Conservation (phyloP, 2,888 invertebrate genomes). For the Thumatha senex region DNA sequence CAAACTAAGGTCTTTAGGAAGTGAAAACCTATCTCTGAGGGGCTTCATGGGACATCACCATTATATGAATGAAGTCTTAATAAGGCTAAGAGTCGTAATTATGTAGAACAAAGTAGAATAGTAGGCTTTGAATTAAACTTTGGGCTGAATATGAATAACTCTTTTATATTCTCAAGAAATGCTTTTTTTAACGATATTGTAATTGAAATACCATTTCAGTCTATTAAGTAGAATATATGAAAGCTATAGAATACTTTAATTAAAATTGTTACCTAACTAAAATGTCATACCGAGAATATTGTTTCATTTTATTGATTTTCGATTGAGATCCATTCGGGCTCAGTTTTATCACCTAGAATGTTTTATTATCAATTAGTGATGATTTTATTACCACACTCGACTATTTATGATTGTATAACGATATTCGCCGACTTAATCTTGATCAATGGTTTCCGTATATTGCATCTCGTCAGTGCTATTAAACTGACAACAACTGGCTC, state of each 20-base stretch:
- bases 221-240: no score
- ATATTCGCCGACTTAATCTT: constrained; percentile 20
- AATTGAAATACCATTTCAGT: no score
- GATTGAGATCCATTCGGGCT: constrained; percentile 1
- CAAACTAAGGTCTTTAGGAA: no score
- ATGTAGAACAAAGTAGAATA: no score
- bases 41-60: no score
- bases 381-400: constrained; percentile 15
- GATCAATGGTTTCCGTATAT: constrained; percentile 26
- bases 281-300: neutral
- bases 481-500: constrained; percentile 27
- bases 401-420: constrained; percentile 25
- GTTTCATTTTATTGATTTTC: neutral
- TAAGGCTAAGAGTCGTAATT: no score
- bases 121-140: no score
- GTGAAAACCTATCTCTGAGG: no score
- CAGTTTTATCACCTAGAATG: constrained; percentile 11
- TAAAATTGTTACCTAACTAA: neutral
- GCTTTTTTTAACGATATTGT: no score
- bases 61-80: no score
- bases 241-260: neutral
- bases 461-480: constrained; percentile 17
- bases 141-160: no score
- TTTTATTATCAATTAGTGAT: constrained; percentile 15
- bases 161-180: no score